Conservation (phyloP, 1,140 invertebrate genomes). For the Achatina immaculata region DNA sequence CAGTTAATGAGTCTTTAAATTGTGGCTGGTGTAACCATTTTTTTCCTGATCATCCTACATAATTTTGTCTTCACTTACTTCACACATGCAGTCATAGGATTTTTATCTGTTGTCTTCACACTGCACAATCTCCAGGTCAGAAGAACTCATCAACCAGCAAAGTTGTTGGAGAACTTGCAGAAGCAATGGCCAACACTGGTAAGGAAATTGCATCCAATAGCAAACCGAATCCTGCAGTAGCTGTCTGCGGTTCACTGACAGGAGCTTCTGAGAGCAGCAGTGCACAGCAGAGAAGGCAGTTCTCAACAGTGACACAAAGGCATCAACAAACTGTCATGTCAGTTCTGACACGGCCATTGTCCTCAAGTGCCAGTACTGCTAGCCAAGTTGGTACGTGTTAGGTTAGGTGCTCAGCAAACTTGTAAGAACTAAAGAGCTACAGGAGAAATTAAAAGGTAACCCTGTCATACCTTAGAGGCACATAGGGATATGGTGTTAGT, state of each 20-base stretch:
- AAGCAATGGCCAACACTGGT: conserved; percentile 61
- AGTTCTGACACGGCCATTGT: conserved; percentile 21
- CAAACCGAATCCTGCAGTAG: conserved; percentile 42
- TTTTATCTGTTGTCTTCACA: too few relatives aligned
- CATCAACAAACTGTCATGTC: conserved; percentile 36
- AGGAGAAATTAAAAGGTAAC: too few relatives aligned
- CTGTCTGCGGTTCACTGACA: background rate
- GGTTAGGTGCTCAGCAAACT: too few relatives aligned
- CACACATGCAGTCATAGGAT: too few relatives aligned
- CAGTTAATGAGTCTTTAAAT: too few relatives aligned
- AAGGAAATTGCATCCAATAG: conserved; percentile 60
- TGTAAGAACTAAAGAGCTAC: too few relatives aligned
- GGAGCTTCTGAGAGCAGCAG: background rate
- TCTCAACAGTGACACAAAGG: conserved; percentile 40
- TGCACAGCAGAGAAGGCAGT: conserved; percentile 37
- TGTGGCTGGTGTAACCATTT: too few relatives aligned
- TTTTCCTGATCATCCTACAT: too few relatives aligned
- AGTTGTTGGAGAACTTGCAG: conserved; percentile 57
- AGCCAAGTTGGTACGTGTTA: conserved; percentile 24
- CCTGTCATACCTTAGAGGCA: too few relatives aligned
- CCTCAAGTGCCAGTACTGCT: conserved; percentile 17
- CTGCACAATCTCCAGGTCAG: too few relatives aligned
- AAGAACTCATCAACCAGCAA: conserved; percentile 62
- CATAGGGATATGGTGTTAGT: too few relatives aligned
- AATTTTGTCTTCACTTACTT: too few relatives aligned